Base-by-base conservation (phyloP, 1,140 invertebrate genomes). In the Cotesia chilonis region DNA sequence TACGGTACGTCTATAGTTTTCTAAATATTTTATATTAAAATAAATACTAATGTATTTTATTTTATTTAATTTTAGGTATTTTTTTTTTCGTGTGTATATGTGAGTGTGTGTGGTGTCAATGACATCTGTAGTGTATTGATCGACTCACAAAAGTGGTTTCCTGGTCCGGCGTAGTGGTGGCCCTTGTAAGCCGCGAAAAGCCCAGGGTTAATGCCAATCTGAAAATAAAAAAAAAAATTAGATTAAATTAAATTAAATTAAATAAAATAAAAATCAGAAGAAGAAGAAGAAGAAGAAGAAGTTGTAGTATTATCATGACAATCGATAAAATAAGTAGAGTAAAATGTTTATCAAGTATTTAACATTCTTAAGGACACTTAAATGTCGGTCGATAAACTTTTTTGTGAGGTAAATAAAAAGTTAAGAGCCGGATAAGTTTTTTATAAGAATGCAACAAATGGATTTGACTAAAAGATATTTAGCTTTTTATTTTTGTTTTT, bases 141-240 rank as follows among this genome's bases (percentile, higher is more conserved):
- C 51, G 66, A 90, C 91, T 92, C 87, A 93, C 97, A 99, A 87
- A 99, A 98, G 89, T 99, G 97, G 89, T 99, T 99, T 41, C 97
- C 97, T 68, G 96, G 97, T 65, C 97, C 97, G 60, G 97, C 97
- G 89, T 99, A 99, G 86, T 99, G 97, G 88, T 98, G 97, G 6
- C 97, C 96, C 87, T 98, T 97, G 88, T 97, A 98, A 66, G 97
- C 97, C 69, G 97, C 96, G 88, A 97, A 97, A 76, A 98, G 88
- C 3, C 97, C 96, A 54, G 97, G 97, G 89, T 99, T 98, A 77
- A 99, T 98, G 74, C 97, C 97, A 88, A 99, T 95, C 96, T 98
- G 88, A 84, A 83, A 82, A 71, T 82, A 78, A 75, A 68, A 68
- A 72, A 52, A 52, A 4, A 47, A 68, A 7, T 17, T 55, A 57